Evolutionary conservation across 2,797 vertebrate genomes (phyloP), one percentile per base, ranked within the genome.

Genomic region (Manis crassicaudata): DNA sequence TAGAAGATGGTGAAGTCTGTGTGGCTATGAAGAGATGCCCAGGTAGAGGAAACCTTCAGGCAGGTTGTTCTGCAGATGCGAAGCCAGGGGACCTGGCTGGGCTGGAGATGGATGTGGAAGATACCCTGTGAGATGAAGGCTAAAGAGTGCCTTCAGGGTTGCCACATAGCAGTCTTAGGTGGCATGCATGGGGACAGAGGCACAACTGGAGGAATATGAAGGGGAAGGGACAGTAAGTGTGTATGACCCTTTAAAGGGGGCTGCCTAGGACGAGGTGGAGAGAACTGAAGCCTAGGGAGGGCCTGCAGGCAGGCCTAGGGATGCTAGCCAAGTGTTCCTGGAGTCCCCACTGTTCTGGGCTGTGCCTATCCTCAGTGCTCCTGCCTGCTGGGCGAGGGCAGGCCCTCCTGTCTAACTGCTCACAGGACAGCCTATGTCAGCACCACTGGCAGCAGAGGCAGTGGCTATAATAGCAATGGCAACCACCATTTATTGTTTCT

Each of bases 391-490:
- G 88, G 54, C 3, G 16, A 20, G 40, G 46, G 20, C 23, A 21
- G 37, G 50, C 35, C n/a, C 27, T 90, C 75, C 32, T 1, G 12
- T 29, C n/a, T 65, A 5, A 83, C 0, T 46, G 32, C 52, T 56
- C 29, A 35, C 16, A 17, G 67, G 54, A 79, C 46, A 50, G 50
- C 21, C 46, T 11, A 16, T 7, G 23, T 18, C 20, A 12, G 27
- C n/a, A n/a, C 65, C 70, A 40, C 0, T 18, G 6, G 5, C 43
- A 43, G 0, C 43, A 32, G 3, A 23, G 43, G 46, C 23, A 4
- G 6, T 8, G 27, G 37, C 52, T 29, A 10, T 14, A 7, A n/a
- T 14, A 37, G 40, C 40, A n/a, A 40, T 13, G 5, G 82, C 32
- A 32, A 2, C 54, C 23, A 27, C 52, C 72, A 29, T 14, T 54